Percentiles rank a stretch among this genome's conserved stretches.
These are phyloP conservation scores for Blastobasis adustella DNA, from an alignment of 2,888 invertebrate species.

Conservation along the genomic window DNA sequence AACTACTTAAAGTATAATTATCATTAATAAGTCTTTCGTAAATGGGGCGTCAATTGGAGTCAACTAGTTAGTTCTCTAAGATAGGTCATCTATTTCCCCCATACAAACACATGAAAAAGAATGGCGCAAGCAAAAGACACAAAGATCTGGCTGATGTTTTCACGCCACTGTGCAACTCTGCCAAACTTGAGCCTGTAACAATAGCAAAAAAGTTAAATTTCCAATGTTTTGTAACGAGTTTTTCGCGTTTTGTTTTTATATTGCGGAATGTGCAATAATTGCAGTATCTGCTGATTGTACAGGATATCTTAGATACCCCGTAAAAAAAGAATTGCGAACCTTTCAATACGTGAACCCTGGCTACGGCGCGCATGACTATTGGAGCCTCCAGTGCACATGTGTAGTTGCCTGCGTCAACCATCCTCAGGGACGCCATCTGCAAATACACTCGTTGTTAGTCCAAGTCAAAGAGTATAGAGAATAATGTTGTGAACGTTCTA, in stretches of 20 bases:
- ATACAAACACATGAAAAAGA: slow-evolving; percentile 39
- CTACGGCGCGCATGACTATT: slow-evolving; percentile 68
- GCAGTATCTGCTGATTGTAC: no score
- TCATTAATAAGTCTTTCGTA: not conserved
- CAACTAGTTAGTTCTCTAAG: not conserved
- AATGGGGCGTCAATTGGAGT: not conserved
- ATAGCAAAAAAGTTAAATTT: slow-evolving; percentile 5
- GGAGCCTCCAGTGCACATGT: slow-evolving; percentile 78
- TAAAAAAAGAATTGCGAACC: slow-evolving; percentile 48
- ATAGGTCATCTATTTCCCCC: slow-evolving; percentile 55
- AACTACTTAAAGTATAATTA: no score
- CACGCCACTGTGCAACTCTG: slow-evolving; percentile 63
- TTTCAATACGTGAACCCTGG: slow-evolving; percentile 78
- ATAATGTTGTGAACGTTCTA: no score
- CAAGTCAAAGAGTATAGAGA: no score
- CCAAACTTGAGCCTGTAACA: slow-evolving; percentile 57
- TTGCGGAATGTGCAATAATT: no score
- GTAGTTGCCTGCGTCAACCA: slow-evolving; percentile 80
- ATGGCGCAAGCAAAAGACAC: slow-evolving; percentile 41
- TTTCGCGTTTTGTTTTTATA: no score
- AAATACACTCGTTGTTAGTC: slow-evolving; percentile 20
- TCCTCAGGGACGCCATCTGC: slow-evolving; percentile 77
- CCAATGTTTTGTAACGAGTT: no score
- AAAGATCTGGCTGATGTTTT: slow-evolving; percentile 56
- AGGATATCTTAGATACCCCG: no score